Base-by-base conservation (phyloP, 2,888 invertebrate species). In the Cenopis cana region DNA sequence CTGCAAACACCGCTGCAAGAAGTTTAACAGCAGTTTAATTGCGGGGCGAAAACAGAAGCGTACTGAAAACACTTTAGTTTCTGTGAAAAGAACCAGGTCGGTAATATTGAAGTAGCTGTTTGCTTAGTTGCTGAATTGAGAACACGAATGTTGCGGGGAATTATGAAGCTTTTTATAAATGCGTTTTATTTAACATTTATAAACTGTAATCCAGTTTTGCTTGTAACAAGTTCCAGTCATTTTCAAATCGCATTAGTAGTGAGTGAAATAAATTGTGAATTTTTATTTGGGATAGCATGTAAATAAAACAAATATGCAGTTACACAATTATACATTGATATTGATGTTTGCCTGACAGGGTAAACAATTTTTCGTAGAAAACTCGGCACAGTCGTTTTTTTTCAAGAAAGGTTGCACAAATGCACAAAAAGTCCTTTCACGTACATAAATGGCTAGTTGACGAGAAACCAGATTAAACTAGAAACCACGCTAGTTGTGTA, bases 1-100 rank as follows among this genome's bases (percentile, higher is more conserved):
- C 87, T 80, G 88, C 91, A 92, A 93, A 93, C 89, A 92, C 84
- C 81, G 86, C 89, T 89, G 91, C 91, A 91, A 91, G 91, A 92
- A 93, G 85, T 93, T 93, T 91, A 91, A 91, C 93, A 91, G 89
- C 89, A 90, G 91, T 93, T 93, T 92, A 91, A 93, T 93, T 92
- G 91, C 90, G 86, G 85, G 85, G 86, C 87, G 88, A 91, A 91
- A 90, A 92, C 91, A 91, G 89, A 89, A 90, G 88, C 89, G 90
- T 87, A 85, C 85, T 85, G 89, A 88, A 90, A 89, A 90, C 89
- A 86, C 85, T 92, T 91, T 88, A 87, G 87, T 88, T 90, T 81
- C 82, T 77, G 80, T 89, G 87, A 90, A 92, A 90, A 92, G 91
- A 92, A 91, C 85, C 86, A 82, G 79, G 83, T 85, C 79, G 83